Evolutionary conservation across 2,888 invertebrate species (phyloP), one percentile per base, ranked within the genome.

Genomic region (Amorpha juglandis): DNA sequence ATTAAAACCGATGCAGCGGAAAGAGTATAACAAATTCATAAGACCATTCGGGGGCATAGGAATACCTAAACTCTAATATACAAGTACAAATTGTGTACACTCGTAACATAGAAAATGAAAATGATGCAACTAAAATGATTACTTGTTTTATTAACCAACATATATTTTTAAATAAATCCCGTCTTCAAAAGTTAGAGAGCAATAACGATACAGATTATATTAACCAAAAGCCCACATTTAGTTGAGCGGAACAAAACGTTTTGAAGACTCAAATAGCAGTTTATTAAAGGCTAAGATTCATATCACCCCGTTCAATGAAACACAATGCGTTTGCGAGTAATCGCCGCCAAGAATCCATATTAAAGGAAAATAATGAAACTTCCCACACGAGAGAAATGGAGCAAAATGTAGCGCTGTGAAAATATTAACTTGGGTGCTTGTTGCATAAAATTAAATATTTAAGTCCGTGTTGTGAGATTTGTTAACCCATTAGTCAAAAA

Each of bases 341-440:
- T 83, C 74, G 77, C 69, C 76, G 77, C 74, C 53, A 55, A 69
- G 74, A 74, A 81, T 83, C n/a, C 77, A 77, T 79, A 79, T 81
- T 76, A 79, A 74, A 78, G 72, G 75, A 77, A 81, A 80, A 81
- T 82, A 80, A 81, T 78, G 77, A 78, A 80, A 79, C 71, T 77
- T 74, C 70, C 71, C 71, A 73, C 75, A 71, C 72, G n/a, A 69
- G 69, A 67, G 65, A 68, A 71, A 70, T n/a, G 64, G 35, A 47
- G 12, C 19, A 58, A 19, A 35, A 63, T 35, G 7, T 38, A 58
- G 19, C 48, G 48, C 35, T 6, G 12, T 47, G 55, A 48, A 19
- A 48, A 35, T 65, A 58, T 48, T 8, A 33, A 16, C 33, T 33
- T 38, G 35, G 11, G 4, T 38, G 38, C 35, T 14, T 16, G 38